Evolutionary conservation across 2,888 invertebrate species (phyloP), one percentile per base, ranked within the genome.

Genomic region (Pseudoips prasinana): DNA sequence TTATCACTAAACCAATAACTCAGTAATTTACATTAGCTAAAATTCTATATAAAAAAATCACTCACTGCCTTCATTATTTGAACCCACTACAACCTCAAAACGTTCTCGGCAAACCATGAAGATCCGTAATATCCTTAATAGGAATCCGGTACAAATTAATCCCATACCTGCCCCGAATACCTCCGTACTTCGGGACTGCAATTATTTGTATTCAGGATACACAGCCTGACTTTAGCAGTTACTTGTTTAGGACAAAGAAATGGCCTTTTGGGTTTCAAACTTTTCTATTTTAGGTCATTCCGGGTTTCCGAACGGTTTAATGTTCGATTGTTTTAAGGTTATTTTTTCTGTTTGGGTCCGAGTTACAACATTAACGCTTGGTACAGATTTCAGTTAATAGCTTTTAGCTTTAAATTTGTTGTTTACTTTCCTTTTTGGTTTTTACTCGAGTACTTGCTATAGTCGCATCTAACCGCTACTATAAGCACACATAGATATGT

Each of bases 221-320:
- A 33, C 22, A 26, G 17, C 42, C 33, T 33, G 25, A 26, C 39
- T 26, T 44, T 50, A 58, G 56, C 56, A 46, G 51, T 42, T 58
- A 45, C 51, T 47, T 50, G 52, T 55, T 55, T 35, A 28, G 26
- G 22, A 5, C 14, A 31, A 42, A 43, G 35, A 32, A 42, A 28
- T 25, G 24, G 22, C 27, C 28, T 39, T 31, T 23, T 8, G 33
- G 24, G 11, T 7, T 11, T 32, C 10, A 40, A 55, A 58, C 36
- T 54, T 49, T 44, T 10, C 34, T 20, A 37, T 44, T 49, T 37
- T 29, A 22, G 9, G 25, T 39, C 41, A 44, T 53, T 53, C 39
- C 31, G 22, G 35, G 23, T 32, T 18, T 20, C 20, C 23, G 29
- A 23, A 20, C 10, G 5, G 25, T 7, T 9, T 27, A 44, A 22